phyloP scores from a whole-genome alignment of 2,113 vertebrate genomes.

The Lophochroa leadbeateri region DNA sequence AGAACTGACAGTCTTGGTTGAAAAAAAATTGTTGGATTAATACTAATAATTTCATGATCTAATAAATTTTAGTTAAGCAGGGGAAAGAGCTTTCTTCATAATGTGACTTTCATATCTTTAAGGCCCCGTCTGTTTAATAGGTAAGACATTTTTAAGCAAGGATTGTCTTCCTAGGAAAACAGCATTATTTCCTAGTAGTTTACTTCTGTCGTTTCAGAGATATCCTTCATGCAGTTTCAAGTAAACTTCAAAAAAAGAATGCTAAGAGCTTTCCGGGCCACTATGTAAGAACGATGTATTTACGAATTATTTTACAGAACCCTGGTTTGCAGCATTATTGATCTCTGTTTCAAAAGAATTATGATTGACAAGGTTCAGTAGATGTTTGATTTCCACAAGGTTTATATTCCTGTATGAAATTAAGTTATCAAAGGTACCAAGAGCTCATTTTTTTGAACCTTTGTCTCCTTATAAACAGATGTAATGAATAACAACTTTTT shows the following conservation, averaged over 20 bases:
- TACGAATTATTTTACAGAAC: fast-evolving
- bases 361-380: neutral
- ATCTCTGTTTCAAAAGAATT: neutral
- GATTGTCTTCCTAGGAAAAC: neutral
- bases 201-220: neutral
- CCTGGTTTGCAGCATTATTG: neutral
- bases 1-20: neutral
- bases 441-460: neutral
- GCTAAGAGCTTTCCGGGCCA: neutral
- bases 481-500: neutral
- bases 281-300: neutral
- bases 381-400: neutral
- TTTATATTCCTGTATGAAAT: neutral
- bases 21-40: neutral
- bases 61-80: neutral
- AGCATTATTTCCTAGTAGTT: neutral
- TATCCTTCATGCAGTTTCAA: neutral
- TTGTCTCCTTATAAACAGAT: neutral
- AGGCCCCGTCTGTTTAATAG: neutral
- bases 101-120: neutral
- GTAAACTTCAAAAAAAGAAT: neutral
- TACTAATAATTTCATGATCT: neutral
- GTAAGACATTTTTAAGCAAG: neutral
- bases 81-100: neutral
- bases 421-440: neutral